Evolutionary conservation across 2,888 invertebrate species (phyloP).

Genomic region (Papilio demoleus): DNA sequence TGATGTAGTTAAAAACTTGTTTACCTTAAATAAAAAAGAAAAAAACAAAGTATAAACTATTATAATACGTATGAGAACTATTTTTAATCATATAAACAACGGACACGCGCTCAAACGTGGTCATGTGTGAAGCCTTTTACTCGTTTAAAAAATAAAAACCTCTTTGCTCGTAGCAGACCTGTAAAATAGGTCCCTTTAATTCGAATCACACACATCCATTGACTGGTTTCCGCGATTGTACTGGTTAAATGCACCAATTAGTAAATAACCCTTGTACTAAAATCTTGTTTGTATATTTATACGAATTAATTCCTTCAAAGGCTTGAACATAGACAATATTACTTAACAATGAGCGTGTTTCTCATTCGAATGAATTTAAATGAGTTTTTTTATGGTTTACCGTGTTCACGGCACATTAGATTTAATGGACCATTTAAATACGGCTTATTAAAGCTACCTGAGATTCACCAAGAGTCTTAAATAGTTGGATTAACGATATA

Average conservation of each 20-base stretch:
- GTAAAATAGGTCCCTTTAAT: constrained; percentile 76
- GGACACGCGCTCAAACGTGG: constrained; percentile 58
- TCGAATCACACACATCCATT: constrained; percentile 77
- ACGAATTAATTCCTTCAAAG: constrained; percentile 60
- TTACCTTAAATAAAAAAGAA: not conserved
- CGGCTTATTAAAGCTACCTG: constrained; percentile 47
- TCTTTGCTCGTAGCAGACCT: constrained; percentile 57
- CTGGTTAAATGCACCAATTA: constrained; percentile 71
- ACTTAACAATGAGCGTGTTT: constrained; percentile 63
- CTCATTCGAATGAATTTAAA: constrained; percentile 58
- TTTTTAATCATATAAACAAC: constrained; percentile 45
- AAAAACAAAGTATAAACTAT: not conserved
- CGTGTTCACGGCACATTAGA: constrained; percentile 60
- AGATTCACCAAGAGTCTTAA: constrained; percentile 46
- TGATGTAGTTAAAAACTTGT: not conserved
- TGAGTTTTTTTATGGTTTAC: constrained; percentile 60
- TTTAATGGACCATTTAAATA: constrained; percentile 44
- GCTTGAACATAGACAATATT: constrained; percentile 70
- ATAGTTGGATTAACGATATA: constrained; percentile 11
- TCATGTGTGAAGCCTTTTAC: constrained; percentile 74
- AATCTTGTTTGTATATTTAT: constrained; percentile 68
- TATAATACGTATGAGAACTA: not conserved
- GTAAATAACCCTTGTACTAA: constrained; percentile 71
- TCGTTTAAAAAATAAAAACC: constrained; percentile 55
- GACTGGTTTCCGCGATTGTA: constrained; percentile 75